These are phyloP conservation scores for Petrocephalus zakoni DNA, from an alignment of 2,113 vertebrate genomes.

Conservation along the genomic window DNA sequence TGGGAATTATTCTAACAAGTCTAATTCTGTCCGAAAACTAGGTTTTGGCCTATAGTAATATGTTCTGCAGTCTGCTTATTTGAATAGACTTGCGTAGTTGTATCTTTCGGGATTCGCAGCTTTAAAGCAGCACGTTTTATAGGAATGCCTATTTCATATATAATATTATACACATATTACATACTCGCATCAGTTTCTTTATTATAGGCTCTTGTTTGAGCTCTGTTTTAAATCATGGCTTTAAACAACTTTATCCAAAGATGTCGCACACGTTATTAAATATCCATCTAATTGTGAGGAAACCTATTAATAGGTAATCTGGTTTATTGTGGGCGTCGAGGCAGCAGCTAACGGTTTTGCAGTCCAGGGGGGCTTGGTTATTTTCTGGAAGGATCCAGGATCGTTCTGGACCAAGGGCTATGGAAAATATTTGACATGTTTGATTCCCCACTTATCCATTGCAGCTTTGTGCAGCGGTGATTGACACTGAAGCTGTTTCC, in stretches of 20 bases:
- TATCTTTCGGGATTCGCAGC: not conserved
- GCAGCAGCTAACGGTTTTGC: not conserved
- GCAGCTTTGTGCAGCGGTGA: not conserved
- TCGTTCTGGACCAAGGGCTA: conserved; percentile 45
- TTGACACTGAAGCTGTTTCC: not conserved
- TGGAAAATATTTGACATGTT: conserved; percentile 44
- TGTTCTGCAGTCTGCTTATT: not conserved
- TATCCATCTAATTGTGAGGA: not conserved
- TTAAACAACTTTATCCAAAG: not conserved
- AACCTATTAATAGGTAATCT: not conserved
- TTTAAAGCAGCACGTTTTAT: not conserved
- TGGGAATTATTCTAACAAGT: too few species aligned
- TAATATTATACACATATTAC: too few species aligned
- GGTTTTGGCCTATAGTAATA: not conserved
- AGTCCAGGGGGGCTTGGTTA: not conserved
- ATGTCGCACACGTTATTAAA: not conserved
- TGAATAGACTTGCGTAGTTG: not conserved
- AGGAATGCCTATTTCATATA: not conserved
- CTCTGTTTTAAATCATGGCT: not conserved
- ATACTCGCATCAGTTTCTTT: too few species aligned
- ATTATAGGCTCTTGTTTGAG: too few species aligned
- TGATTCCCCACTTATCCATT: not conserved
- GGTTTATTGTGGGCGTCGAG: not conserved
- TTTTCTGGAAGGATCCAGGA: not conserved
- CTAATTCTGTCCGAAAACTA: too few species aligned